These are phyloP conservation scores for Xyliphius kryptos DNA, from an alignment of 2,113 vertebrate species.

Conservation along the genomic window DNA sequence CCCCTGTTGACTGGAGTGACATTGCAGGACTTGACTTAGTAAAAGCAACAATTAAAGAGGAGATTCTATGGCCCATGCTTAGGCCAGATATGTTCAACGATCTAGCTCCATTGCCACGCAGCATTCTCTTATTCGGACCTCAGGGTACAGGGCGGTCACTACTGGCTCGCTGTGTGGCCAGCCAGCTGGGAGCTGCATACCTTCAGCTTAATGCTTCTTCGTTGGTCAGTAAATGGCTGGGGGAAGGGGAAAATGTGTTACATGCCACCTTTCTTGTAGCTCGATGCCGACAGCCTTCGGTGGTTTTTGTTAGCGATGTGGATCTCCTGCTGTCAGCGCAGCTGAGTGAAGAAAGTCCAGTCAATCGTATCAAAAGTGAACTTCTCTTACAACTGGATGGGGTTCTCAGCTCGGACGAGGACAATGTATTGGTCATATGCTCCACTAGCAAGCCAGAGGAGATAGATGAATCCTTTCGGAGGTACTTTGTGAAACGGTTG, in stretches of 20 bases:
- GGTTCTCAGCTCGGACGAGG: conserved; percentile 86
- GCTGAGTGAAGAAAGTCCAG: conserved; percentile 88
- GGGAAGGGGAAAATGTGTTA: conserved; percentile 91
- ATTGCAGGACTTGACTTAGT: conserved; percentile 94
- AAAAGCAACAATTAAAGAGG: conserved; percentile 95
- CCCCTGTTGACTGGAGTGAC: conserved; percentile 93
- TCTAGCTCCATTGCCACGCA: conserved; percentile 87
- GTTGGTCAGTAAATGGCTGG: conserved; percentile 91
- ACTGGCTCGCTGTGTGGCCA: conserved; percentile 91
- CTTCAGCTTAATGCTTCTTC: conserved; percentile 84
- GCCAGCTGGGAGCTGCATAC: conserved; percentile 91
- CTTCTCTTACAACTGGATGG: conserved; percentile 96
- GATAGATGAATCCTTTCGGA: conserved; percentile 93
- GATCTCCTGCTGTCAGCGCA: conserved; percentile 88
- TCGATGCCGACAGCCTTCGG: conserved; percentile 90
- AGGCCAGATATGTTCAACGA: conserved; percentile 94
- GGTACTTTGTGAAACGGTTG: conserved; percentile 97
- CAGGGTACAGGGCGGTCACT: conserved; percentile 94
- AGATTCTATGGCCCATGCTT: conserved; percentile 96
- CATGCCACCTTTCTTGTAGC: conserved; percentile 93
- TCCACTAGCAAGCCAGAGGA: conserved; percentile 97
- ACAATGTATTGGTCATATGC: conserved; percentile 95
- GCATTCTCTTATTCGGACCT: conserved; percentile 96
- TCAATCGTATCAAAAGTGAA: conserved; percentile 89
- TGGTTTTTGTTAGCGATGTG: conserved; percentile 95